Evolutionary conservation across 2,113 vertebrate species (phyloP).

Genomic region (Castor canadensis): DNA sequence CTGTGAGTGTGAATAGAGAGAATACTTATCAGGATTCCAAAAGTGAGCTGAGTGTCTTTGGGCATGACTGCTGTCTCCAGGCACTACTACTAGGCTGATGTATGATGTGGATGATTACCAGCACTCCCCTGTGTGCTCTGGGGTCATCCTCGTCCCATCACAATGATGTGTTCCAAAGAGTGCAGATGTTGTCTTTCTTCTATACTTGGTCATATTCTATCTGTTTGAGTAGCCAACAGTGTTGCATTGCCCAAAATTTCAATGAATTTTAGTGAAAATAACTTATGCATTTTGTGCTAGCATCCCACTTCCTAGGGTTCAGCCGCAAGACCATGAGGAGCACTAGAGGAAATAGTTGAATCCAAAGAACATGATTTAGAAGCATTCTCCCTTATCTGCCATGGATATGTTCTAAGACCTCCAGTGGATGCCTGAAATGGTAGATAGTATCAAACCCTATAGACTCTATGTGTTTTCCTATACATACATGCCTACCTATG

Average conservation of each 20-base stretch:
- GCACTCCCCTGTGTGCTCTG: background rate
- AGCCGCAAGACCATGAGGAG: background rate
- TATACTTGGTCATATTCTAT: background rate
- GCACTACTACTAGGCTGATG: too few species aligned
- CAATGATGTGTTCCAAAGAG: background rate
- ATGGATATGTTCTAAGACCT: background rate
- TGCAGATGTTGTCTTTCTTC: conserved; percentile 1
- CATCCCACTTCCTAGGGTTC: background rate
- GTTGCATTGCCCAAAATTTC: background rate
- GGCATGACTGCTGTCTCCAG: background rate
- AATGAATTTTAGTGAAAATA: background rate
- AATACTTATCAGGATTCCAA: background rate
- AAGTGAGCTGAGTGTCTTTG: background rate
- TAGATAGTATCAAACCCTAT: background rate
- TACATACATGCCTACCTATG: background rate
- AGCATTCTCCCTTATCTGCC: background rate
- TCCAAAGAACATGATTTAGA: background rate
- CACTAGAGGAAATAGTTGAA: background rate
- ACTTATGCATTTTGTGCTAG: background rate
- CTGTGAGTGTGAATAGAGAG: background rate
- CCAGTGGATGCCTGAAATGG: too few species aligned
- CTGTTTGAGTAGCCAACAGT: background rate
- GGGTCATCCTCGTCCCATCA: background rate
- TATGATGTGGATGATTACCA: background rate
- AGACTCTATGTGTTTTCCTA: background rate